These are phyloP conservation scores for Spodoptera exigua DNA, from an alignment of 2,888 invertebrate species.

Conservation along the genomic window DNA sequence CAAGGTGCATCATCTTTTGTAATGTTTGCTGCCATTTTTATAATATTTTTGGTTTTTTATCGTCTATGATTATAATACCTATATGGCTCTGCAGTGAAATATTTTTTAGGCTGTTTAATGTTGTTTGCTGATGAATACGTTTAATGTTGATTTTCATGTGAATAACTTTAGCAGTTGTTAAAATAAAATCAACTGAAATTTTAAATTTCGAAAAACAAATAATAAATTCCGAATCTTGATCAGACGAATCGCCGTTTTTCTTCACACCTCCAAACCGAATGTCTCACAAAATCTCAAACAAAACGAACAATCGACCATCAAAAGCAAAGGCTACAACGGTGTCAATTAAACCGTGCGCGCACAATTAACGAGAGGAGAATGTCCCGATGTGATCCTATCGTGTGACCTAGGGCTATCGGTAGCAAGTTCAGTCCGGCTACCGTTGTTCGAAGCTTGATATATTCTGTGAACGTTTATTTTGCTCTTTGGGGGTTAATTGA, in stretches of 20 bases:
- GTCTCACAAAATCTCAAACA: conserved; percentile 23
- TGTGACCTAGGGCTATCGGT: conserved; percentile 84
- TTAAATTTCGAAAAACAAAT: too few species aligned
- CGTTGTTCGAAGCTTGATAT: conserved; percentile 80
- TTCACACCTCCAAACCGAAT: conserved; percentile 10
- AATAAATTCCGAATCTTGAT: too few species aligned
- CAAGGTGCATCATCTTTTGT: not conserved
- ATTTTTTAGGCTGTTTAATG: too few species aligned
- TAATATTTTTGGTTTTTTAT: too few species aligned
- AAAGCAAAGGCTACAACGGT: conserved; percentile 64
- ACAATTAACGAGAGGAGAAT: conserved; percentile 82
- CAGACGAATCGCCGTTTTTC: not conserved
- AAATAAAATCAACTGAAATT: too few species aligned
- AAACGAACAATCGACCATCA: conserved; percentile 52
- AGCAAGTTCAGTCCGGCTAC: conserved; percentile 81
- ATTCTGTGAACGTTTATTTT: conserved; percentile 76
- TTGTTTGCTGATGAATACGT: too few species aligned
- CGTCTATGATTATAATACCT: too few species aligned
- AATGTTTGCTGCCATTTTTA: not conserved
- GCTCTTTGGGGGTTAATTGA: conserved; percentile 78
- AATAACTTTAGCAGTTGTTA: too few species aligned
- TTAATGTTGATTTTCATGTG: too few species aligned
- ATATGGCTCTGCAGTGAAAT: too few species aligned
- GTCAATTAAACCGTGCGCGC: conserved; percentile 78
- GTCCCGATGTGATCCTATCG: conserved; percentile 82